phyloP scores from a whole-genome alignment of 2,888 invertebrate genomes.

The Pseudococcus jackbeardsleyi region DNA sequence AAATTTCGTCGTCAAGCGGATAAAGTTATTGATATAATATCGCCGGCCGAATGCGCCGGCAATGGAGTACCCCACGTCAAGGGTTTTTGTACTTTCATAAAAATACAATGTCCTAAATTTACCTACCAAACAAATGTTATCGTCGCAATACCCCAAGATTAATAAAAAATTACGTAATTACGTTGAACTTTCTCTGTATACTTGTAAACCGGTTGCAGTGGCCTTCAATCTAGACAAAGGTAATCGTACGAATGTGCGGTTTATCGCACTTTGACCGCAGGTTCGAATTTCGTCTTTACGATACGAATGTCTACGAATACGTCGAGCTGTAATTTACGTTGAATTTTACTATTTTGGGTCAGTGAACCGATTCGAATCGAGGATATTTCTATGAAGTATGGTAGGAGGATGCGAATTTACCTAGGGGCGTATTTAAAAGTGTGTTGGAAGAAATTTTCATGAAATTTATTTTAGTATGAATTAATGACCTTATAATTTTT shows the following conservation, averaged over 20 bases:
- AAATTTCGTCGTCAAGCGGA: slow-evolving; percentile 2
- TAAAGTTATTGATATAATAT: slow-evolving; percentile 28
- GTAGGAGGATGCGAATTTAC: too few relatives aligned
- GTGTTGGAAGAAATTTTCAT: too few relatives aligned
- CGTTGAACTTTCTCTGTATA: slow-evolving; percentile 37
- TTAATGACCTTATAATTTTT: too few relatives aligned
- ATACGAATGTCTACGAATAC: neutral
- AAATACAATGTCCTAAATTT: slow-evolving; percentile 11
- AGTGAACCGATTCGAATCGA: neutral
- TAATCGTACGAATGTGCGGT: slow-evolving; percentile 38
- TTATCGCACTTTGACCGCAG: slow-evolving; percentile 29
- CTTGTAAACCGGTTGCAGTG: slow-evolving; percentile 45
- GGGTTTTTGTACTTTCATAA: neutral
- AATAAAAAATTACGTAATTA: slow-evolving; percentile 29
- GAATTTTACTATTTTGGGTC: neutral
- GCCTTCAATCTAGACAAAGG: slow-evolving; percentile 42
- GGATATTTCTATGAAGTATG: too few relatives aligned
- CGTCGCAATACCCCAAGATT: slow-evolving; percentile 19
- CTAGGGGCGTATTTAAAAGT: too few relatives aligned
- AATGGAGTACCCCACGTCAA: neutral
- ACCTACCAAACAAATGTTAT: neutral
- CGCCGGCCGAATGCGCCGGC: neutral
- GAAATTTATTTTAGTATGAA: too few relatives aligned
- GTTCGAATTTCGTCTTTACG: neutral
- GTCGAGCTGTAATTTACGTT: neutral